Conservation (phyloP, 2,797 vertebrate genomes). For the Spinus pinus region DNA sequence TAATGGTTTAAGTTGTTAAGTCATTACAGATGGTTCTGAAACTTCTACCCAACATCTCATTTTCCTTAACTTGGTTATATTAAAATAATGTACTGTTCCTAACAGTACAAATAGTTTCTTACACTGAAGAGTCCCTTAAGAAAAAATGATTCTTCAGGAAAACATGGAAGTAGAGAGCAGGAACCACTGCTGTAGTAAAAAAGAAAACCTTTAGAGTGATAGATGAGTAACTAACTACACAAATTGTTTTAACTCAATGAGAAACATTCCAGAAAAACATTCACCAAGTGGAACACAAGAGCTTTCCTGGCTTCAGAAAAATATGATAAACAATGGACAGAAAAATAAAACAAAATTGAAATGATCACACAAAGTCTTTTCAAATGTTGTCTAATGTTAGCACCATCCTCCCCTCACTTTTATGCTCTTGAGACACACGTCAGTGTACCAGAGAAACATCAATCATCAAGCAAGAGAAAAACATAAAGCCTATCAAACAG, state of each 20-base stretch:
- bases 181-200: not conserved
- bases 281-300: not conserved
- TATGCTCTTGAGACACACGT: not conserved
- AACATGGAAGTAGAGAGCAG: not conserved
- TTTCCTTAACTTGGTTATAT: not conserved
- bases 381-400: not conserved
- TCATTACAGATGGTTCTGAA: not conserved
- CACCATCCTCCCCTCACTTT: not conserved
- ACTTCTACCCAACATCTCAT: not conserved
- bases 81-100: not conserved
- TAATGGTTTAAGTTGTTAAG: not conserved
- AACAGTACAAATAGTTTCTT: not conserved
- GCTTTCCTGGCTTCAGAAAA: not conserved
- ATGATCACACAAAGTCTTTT: not conserved
- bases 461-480: slow-evolving; percentile 51
- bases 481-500: slow-evolving; percentile 41
- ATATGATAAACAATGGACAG: not conserved
- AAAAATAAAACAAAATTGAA: not conserved
- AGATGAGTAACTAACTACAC: not conserved
- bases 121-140: not conserved
- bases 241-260: not conserved
- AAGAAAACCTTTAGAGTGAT: not conserved
- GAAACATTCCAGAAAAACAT: not conserved
- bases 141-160: not conserved
- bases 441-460: slow-evolving; percentile 12